These are phyloP conservation scores for Napeogenes sylphis DNA, from an alignment of 2,888 invertebrate genomes.

Conservation along the genomic window DNA sequence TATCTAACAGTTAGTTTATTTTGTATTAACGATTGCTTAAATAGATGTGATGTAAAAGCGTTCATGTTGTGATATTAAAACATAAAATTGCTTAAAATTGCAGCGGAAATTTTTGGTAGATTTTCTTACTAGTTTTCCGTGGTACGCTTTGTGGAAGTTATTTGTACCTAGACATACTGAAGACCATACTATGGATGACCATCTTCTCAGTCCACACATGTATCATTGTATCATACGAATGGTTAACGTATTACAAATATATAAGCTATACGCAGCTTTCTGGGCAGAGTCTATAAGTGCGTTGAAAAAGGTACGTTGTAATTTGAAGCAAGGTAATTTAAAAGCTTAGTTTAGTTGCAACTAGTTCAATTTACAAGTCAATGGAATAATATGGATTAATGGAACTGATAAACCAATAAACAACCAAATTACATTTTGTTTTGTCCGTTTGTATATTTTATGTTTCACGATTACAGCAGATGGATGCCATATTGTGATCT, in stretches of 20 bases:
- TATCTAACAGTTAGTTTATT: constrained; percentile 55
- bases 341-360: too few species aligned
- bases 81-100: constrained; percentile 29
- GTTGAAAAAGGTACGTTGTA: constrained; percentile 54
- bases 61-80: too few species aligned
- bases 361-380: too few species aligned
- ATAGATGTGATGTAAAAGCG: neutral
- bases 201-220: constrained; percentile 48
- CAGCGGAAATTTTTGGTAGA: constrained; percentile 67
- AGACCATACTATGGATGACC: constrained; percentile 50
- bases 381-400: too few species aligned
- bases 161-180: constrained; percentile 59
- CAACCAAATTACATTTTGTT: too few species aligned
- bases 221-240: constrained; percentile 61
- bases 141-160: constrained; percentile 59
- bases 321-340: too few species aligned
- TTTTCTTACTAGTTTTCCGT: constrained; percentile 68
- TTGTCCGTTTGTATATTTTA: too few species aligned
- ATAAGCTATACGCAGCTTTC: constrained; percentile 63
- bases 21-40: neutral
- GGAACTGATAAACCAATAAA: too few species aligned
- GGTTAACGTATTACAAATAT: constrained; percentile 65
- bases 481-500: too few species aligned
- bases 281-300: constrained; percentile 66
- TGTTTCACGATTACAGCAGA: too few species aligned